These are phyloP conservation scores for Pyrocoelia pectoralis DNA, from an alignment of 2,888 invertebrate genomes.

Conservation along the genomic window DNA sequence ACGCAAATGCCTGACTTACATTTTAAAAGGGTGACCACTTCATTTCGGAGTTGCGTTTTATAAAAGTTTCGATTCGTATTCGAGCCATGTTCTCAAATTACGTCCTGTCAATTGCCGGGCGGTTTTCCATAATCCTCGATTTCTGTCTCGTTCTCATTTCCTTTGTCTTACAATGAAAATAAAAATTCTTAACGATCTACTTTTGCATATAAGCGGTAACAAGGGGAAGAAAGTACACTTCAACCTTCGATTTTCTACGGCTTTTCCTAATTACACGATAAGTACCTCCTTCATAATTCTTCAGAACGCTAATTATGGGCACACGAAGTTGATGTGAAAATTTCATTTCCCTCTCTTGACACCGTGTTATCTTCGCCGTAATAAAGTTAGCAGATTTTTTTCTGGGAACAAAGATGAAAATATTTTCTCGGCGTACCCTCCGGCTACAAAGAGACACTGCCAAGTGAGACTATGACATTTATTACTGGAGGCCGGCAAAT, in stretches of 20 bases:
- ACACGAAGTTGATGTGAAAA: slow-evolving; percentile 25
- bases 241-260: slow-evolving; percentile 18
- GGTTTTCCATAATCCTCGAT: slow-evolving; percentile 32
- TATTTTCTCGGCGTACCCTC: slow-evolving; percentile 26
- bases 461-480: slow-evolving; percentile 42
- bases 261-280: slow-evolving; percentile 25
- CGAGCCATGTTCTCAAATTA: slow-evolving; percentile 33
- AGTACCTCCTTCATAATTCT: slow-evolving; percentile 25
- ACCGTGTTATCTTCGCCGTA: slow-evolving; percentile 32
- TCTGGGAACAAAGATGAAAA: slow-evolving; percentile 24
- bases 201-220: slow-evolving; percentile 10
- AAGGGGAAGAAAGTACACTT: slow-evolving; percentile 19
- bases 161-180: neutral
- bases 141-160: slow-evolving; percentile 25
- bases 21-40: slow-evolving; percentile 32
- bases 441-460: slow-evolving; percentile 29
- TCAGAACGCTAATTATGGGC: slow-evolving; percentile 29
- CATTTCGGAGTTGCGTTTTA: slow-evolving; percentile 28
- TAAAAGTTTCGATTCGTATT: slow-evolving; percentile 34
- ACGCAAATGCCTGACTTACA: slow-evolving; percentile 26
- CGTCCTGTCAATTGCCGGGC: slow-evolving; percentile 35
- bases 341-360: slow-evolving; percentile 34
- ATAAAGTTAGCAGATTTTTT: slow-evolving; percentile 32
- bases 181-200: slow-evolving; percentile 1
- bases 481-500: slow-evolving; percentile 41